Conservation (phyloP, 2,797 vertebrate genomes). For the Falco novaeseelandiae region DNA sequence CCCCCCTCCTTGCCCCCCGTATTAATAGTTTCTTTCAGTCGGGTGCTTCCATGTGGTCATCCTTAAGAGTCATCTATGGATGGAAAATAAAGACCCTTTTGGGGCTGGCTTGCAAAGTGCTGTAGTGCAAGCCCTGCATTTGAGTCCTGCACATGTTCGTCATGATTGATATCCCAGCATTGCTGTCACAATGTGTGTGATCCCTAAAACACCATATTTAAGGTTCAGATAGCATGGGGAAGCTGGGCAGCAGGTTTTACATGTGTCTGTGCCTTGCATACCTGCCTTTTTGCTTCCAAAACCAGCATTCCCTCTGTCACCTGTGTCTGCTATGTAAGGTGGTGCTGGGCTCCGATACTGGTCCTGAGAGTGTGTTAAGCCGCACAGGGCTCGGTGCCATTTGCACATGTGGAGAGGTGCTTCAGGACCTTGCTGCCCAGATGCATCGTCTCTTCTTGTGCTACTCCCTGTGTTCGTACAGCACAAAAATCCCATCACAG, state of each 20-base stretch:
- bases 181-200: not conserved
- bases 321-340: not conserved
- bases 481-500: conserved; percentile 12
- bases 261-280: not conserved
- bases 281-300: not conserved
- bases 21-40: not conserved
- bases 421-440: not conserved
- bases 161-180: not conserved
- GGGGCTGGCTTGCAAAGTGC: not conserved
- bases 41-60: not conserved
- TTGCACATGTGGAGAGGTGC: not conserved
- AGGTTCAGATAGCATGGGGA: not conserved
- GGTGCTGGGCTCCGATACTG: not conserved
- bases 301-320: not conserved
- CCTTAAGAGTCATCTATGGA: not conserved
- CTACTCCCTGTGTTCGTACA: not conserved
- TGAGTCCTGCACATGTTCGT: not conserved
- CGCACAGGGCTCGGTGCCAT: not conserved
- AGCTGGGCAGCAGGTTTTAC: not conserved
- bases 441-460: not conserved
- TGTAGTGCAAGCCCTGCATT: fast-evolving
- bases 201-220: not conserved
- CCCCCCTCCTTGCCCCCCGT: not conserved
- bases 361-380: not conserved
- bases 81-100: not conserved